Conservation (phyloP, 53 echinoderm and acorn worm species). For the Patiria pectinifera region DNA sequence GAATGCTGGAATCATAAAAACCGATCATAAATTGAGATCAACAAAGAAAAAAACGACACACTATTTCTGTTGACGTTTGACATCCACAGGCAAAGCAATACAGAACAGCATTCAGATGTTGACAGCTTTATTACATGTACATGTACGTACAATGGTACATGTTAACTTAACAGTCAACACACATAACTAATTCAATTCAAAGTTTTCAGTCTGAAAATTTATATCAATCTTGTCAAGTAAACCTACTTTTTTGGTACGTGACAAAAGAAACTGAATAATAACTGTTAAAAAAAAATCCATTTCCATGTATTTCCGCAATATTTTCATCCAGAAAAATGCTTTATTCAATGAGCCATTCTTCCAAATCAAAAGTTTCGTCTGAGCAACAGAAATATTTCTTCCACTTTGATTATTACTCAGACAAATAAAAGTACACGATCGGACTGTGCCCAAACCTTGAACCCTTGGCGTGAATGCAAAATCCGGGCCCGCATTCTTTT, state of each 20-base stretch:
- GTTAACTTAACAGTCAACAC: no score
- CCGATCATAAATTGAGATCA: background rate
- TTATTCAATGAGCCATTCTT: background rate
- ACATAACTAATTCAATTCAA: no score
- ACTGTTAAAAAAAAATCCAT: background rate
- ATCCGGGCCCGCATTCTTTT: background rate
- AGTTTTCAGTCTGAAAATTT: no score
- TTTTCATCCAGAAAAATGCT: background rate
- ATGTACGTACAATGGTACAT: no score
- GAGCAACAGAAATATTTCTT: background rate
- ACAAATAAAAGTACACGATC: slow-evolving; percentile 16
- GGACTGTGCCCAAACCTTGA: slow-evolving; percentile 40
- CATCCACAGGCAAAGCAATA: no score
- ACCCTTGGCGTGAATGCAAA: slow-evolving; percentile 36
- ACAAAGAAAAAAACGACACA: slow-evolving; percentile 8
- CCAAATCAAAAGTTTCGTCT: background rate
- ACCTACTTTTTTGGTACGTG: no score
- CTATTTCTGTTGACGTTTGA: no score
- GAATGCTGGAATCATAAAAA: background rate
- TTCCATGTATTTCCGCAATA: background rate
- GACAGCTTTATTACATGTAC: no score
- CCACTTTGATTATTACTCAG: background rate
- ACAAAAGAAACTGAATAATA: background rate
- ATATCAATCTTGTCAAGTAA: no score
- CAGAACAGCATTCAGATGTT: no score